These are phyloP conservation scores for Drosophila neotestacea DNA, from an alignment of 2,888 invertebrate genomes.

Conservation along the genomic window DNA sequence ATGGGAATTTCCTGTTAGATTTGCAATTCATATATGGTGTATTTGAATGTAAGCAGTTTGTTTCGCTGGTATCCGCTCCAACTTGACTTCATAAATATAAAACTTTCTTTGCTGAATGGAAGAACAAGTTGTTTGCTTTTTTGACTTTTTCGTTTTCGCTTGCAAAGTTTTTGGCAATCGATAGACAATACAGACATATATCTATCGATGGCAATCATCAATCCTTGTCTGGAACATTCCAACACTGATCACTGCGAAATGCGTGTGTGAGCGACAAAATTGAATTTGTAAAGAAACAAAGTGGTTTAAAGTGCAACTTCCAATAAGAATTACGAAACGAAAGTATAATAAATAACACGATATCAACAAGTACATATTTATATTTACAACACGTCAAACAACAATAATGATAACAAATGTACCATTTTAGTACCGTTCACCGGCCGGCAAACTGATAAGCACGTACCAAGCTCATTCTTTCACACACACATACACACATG, in stretches of 20 bases:
- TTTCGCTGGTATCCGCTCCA: slow-evolving; percentile 12
- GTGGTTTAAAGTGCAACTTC: slow-evolving; percentile 45
- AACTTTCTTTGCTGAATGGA: slow-evolving; percentile 31
- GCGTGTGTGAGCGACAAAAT: background rate
- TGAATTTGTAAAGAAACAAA: background rate
- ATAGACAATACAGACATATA: slow-evolving; percentile 4
- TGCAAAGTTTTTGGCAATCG: slow-evolving; percentile 19
- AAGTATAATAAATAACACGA: slow-evolving; percentile 37
- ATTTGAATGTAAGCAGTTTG: slow-evolving; percentile 28
- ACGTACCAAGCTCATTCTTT: slow-evolving; percentile 25
- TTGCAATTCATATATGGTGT: slow-evolving; percentile 32
- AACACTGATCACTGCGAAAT: slow-evolving; percentile 3
- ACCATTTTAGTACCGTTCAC: slow-evolving; percentile 52
- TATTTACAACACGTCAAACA: slow-evolving; percentile 51
- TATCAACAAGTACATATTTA: slow-evolving; percentile 34
- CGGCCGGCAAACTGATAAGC: slow-evolving; percentile 77
- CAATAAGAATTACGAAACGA: slow-evolving; percentile 22
- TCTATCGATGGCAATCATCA: slow-evolving; percentile 33
- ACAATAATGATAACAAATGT: slow-evolving; percentile 42
- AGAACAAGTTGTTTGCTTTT: slow-evolving; percentile 22
- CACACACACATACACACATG: slow-evolving; percentile 5
- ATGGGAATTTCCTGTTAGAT: slow-evolving; percentile 41
- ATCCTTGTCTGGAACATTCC: slow-evolving; percentile 25
- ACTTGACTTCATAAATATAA: slow-evolving; percentile 16
- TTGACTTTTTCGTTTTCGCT: slow-evolving; percentile 5